A percentile compares a stretch with the other conserved stretches of the same genome.
Evolutionary conservation across 37 sponge, comb jelly and placozoan genomes (phyloP).

Genomic region (Tethya wilhelma): DNA sequence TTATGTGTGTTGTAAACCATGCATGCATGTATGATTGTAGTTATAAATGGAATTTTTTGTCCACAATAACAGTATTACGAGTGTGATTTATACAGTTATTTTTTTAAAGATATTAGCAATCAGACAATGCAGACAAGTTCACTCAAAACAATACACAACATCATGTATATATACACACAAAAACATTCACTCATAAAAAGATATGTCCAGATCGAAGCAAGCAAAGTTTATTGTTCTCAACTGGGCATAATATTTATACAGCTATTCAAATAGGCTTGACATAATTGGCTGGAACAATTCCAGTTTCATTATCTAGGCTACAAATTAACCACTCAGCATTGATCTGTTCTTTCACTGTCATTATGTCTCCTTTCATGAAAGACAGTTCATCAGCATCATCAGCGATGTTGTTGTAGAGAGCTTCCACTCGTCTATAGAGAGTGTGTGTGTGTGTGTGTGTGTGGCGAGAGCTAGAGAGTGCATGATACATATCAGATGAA

Average conservation of each 20-base stretch:
- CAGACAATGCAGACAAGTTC: too few relatives aligned
- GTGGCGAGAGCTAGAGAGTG: neutral
- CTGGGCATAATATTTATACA: neutral
- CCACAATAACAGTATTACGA: too few relatives aligned
- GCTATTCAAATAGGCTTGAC: slow-evolving; percentile 11
- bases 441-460: slow-evolving; percentile 2
- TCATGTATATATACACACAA: neutral
- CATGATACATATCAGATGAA: neutral
- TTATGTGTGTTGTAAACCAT: too few relatives aligned
- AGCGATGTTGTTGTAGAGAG: slow-evolving; percentile 57
- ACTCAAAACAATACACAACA: neutral
- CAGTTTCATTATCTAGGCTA: slow-evolving; percentile 41
- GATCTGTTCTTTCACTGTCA: slow-evolving; percentile 59
- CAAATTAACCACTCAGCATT: slow-evolving; percentile 84
- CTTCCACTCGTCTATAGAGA: slow-evolving; percentile 53
- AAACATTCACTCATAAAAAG: neutral
- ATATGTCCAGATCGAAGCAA: neutral
- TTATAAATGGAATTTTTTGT: too few relatives aligned
- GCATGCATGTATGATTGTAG: too few relatives aligned
- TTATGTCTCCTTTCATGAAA: slow-evolving; percentile 60
- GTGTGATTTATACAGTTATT: too few relatives aligned
- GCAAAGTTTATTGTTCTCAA: neutral
- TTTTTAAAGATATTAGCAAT: too few relatives aligned
- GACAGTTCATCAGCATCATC: slow-evolving; percentile 77
- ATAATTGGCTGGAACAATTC: slow-evolving; percentile 70